Conservation (phyloP, 2,888 invertebrate species). For the Drosophila paramelanica region DNA sequence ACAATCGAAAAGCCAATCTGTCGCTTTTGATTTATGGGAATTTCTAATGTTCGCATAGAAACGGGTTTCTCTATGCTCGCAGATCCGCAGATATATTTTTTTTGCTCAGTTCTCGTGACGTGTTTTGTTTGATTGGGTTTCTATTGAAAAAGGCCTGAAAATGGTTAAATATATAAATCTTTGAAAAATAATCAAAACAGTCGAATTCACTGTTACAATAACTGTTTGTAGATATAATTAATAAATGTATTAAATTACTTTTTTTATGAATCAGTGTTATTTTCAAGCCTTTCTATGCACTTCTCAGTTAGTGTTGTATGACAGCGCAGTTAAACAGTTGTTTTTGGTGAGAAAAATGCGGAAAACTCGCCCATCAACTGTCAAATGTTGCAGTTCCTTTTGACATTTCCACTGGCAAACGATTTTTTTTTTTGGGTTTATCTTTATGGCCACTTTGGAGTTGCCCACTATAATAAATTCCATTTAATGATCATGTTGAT, state of each 20-base stretch:
- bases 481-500: slow-evolving; percentile 31
- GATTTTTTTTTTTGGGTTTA: slow-evolving; percentile 3
- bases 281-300: neutral
- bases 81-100: slow-evolving; percentile 7
- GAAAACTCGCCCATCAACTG: slow-evolving; percentile 1
- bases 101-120: slow-evolving; percentile 3
- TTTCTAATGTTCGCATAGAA: slow-evolving; percentile 23
- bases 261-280: too few relatives aligned
- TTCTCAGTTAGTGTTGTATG: slow-evolving; percentile 1
- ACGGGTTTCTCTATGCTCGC: slow-evolving; percentile 14
- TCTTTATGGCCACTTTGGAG: slow-evolving; percentile 31
- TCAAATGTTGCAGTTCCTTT: slow-evolving; percentile 6
- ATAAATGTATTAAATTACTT: too few relatives aligned
- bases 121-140: slow-evolving; percentile 4
- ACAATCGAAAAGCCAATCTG: slow-evolving; percentile 24
- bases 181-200: too few relatives aligned
- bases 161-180: neutral
- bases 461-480: slow-evolving; percentile 27
- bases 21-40: slow-evolving; percentile 27
- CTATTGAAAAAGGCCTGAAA: neutral
- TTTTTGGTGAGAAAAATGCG: slow-evolving; percentile 1
- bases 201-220: too few relatives aligned
- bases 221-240: too few relatives aligned
- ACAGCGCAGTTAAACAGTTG: neutral
- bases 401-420: slow-evolving; percentile 10